Evolutionary conservation across 1,140 invertebrate species (phyloP).

Genomic region (Drosophila navojoa): DNA sequence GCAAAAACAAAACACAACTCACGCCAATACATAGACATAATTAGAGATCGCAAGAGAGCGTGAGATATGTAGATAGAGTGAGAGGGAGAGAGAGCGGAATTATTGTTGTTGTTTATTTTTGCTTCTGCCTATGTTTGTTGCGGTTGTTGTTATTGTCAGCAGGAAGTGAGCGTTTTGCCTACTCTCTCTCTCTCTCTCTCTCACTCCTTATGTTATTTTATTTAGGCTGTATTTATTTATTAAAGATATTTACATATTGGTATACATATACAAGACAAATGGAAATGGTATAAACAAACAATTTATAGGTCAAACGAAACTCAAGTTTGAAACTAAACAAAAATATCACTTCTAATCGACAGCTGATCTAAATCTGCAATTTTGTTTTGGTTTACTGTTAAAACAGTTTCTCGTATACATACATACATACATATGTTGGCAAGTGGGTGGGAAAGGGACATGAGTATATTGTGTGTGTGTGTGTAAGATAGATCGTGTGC

Average conservation of each 20-base stretch:
- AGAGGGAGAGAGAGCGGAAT: slow-evolving; percentile 7
- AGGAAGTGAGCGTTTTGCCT: slow-evolving; percentile 37
- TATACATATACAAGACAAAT: slow-evolving; percentile 23
- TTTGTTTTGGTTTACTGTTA: background rate
- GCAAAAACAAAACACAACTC: slow-evolving; percentile 41
- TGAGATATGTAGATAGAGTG: background rate
- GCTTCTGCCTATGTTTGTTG: slow-evolving; percentile 16
- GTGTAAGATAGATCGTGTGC: slow-evolving; percentile 26
- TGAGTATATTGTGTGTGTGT: background rate
- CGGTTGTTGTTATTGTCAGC: slow-evolving; percentile 15
- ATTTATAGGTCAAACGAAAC: slow-evolving; percentile 1
- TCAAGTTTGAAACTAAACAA: background rate
- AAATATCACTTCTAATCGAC: background rate
- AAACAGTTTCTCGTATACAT: background rate
- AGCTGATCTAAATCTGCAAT: background rate
- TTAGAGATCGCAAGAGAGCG: slow-evolving; percentile 2
- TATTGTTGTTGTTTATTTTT: slow-evolving; percentile 43
- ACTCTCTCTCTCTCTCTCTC: background rate
- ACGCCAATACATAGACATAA: slow-evolving; percentile 14
- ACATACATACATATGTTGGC: no score
- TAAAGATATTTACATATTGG: slow-evolving; percentile 40
- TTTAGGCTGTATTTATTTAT: slow-evolving; percentile 22
- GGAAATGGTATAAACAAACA: slow-evolving; percentile 14
- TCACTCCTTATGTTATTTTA: slow-evolving; percentile 6
- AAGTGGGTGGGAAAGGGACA: slow-evolving; percentile 23